A percentile compares a stretch with the other conserved stretches of the same genome.
phyloP scores from a whole-genome alignment of 2,797 vertebrate genomes.

The Gallinago nigripennis region DNA sequence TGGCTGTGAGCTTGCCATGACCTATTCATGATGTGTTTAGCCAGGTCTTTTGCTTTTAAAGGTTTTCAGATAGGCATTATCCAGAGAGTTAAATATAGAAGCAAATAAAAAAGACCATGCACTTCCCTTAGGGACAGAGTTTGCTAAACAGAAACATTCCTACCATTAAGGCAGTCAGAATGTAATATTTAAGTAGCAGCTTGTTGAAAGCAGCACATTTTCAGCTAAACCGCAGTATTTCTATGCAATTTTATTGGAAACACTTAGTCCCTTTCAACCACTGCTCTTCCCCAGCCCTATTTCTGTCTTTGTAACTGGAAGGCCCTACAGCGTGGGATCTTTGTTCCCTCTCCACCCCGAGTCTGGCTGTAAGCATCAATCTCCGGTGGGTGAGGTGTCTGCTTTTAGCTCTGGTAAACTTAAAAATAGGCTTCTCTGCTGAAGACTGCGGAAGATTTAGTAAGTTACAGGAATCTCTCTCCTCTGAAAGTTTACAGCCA shows the following conservation, averaged over 20 bases:
- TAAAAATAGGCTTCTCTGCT: not conserved
- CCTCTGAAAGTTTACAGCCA: not conserved
- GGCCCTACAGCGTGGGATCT: not conserved
- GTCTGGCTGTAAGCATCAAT: not conserved
- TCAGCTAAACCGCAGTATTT: not conserved
- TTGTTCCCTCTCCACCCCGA: not conserved
- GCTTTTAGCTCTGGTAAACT: not conserved
- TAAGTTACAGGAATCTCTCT: not conserved
- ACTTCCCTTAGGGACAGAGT: not conserved
- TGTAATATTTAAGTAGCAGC: not conserved
- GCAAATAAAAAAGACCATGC: not conserved
- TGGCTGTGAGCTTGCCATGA: not conserved
- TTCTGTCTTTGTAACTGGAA: not conserved
- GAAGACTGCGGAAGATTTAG: accelerated
- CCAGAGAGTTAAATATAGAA: not conserved
- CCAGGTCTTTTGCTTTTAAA: not conserved
- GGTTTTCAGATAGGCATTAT: not conserved
- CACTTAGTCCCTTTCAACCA: not conserved
- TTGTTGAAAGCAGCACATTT: not conserved
- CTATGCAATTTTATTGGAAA: not conserved
- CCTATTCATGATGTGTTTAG: not conserved
- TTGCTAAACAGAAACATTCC: not conserved
- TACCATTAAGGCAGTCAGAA: not conserved
- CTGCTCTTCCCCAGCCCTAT: not conserved
- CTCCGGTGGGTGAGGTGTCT: not conserved